phyloP scores from a whole-genome alignment of 1,140 invertebrate species.

The Drosophila nigrodunni region DNA sequence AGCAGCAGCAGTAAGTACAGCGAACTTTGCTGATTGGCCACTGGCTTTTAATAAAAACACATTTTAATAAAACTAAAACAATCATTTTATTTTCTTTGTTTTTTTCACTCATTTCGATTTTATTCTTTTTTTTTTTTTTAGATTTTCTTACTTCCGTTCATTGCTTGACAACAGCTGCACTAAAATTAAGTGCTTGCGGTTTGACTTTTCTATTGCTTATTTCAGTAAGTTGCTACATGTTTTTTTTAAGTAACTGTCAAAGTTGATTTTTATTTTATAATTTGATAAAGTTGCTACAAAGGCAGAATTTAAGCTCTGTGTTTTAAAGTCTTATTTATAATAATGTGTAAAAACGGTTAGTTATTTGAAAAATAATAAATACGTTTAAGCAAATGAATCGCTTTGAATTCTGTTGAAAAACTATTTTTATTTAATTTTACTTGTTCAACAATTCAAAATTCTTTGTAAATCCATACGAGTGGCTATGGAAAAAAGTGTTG shows the following conservation, averaged over 20 bases:
- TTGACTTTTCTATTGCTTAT: slow-evolving; percentile 29
- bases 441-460: too few relatives aligned
- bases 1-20: neutral
- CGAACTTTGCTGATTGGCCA: slow-evolving; percentile 46
- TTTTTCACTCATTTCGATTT: slow-evolving; percentile 10
- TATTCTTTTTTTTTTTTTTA: slow-evolving; percentile 2
- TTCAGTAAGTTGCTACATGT: neutral
- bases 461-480: too few relatives aligned
- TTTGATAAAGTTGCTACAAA: neutral
- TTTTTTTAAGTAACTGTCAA: slow-evolving; percentile 13
- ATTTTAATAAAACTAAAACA: slow-evolving; percentile 80
- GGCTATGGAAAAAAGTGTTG: too few relatives aligned
- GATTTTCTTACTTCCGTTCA: slow-evolving; percentile 19
- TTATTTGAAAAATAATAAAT: too few relatives aligned
- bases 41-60: slow-evolving; percentile 60
- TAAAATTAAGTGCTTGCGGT: slow-evolving; percentile 45
- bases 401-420: too few relatives aligned
- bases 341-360: too few relatives aligned
- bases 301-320: too few relatives aligned
- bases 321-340: too few relatives aligned
- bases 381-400: too few relatives aligned
- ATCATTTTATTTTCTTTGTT: slow-evolving; percentile 41
- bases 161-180: slow-evolving; percentile 41
- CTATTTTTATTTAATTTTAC: too few relatives aligned
- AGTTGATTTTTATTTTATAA: neutral